Conservation (phyloP, 2,888 invertebrate genomes). For the Hipparchia sbordonii region DNA sequence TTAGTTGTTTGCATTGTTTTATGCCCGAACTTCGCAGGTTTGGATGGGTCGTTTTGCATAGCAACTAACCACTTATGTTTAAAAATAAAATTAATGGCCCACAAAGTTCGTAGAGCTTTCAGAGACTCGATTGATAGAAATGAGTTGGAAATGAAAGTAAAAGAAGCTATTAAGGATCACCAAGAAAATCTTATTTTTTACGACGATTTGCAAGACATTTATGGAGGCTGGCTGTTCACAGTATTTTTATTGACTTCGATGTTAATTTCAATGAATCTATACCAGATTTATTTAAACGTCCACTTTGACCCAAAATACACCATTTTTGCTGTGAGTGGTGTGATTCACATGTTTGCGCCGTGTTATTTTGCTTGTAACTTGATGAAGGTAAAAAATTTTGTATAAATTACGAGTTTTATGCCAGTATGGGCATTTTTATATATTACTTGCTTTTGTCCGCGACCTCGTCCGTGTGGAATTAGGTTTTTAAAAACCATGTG, state of each 20-base stretch:
- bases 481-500: too few relatives aligned
- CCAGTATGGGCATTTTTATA: not conserved
- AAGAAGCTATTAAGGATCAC: conserved; percentile 57
- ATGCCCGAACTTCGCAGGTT: conserved; percentile 57
- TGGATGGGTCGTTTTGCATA: conserved; percentile 68
- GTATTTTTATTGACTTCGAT: conserved; percentile 59
- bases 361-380: conserved; percentile 61
- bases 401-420: not conserved
- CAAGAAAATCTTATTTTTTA: conserved; percentile 59
- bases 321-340: conserved; percentile 55
- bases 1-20: conserved; percentile 53
- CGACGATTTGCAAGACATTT: conserved; percentile 55
- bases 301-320: conserved; percentile 58
- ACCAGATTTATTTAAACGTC: conserved; percentile 55
- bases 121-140: conserved; percentile 44
- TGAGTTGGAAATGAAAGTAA: conserved; percentile 51
- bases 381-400: conserved; percentile 51
- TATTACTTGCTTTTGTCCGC: too few relatives aligned
- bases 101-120: conserved; percentile 56
- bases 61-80: conserved; percentile 61
- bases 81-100: conserved; percentile 59
- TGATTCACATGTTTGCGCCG: conserved; percentile 61
- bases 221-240: conserved; percentile 61
- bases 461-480: too few relatives aligned
- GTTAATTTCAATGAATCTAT: conserved; percentile 63